Percentiles rank a stretch among this genome's conserved stretches.
phyloP scores from a whole-genome alignment of 2,797 vertebrate species.

The Oryzias sinensis region DNA sequence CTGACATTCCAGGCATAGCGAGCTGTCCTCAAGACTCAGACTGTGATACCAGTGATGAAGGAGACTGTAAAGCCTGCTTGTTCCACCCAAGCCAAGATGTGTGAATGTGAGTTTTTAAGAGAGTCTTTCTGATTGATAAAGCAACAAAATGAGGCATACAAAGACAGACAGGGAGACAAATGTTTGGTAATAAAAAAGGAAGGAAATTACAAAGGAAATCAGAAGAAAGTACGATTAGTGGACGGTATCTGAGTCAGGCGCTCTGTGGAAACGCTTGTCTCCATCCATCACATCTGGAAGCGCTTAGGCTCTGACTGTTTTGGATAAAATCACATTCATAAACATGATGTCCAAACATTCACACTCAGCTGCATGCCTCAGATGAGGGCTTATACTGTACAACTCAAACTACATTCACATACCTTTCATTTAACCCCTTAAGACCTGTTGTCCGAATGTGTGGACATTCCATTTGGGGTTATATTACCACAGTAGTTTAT shows the following conservation, averaged over 20 bases:
- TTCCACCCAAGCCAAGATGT: conserved; percentile 2
- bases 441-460: no score
- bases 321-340: conserved; percentile 22
- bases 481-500: no score
- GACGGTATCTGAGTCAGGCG: conserved; percentile 10
- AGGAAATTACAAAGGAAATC: conserved; percentile 1
- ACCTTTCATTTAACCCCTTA: no score
- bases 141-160: neutral
- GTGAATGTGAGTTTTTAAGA: neutral
- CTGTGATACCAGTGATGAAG: conserved; percentile 58
- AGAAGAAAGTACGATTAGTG: conserved; percentile 1
- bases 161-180: neutral
- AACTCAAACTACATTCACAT: no score
- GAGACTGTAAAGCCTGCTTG: conserved; percentile 36
- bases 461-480: no score
- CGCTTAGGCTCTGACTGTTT: conserved; percentile 37
- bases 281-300: conserved; percentile 63
- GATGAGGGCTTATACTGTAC: conserved; percentile 8
- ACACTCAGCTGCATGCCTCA: conserved; percentile 26
- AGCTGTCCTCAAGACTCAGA: conserved; percentile 64
- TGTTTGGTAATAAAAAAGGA: conserved; percentile 3
- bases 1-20: conserved; percentile 81
- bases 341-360: conserved; percentile 17
- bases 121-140: conserved; percentile 1
- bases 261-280: conserved; percentile 20